Percentiles rank a stretch among this genome's conserved stretches.
Evolutionary conservation across 2,888 invertebrate species (phyloP).

Genomic region (Acrobasis consociella): DNA sequence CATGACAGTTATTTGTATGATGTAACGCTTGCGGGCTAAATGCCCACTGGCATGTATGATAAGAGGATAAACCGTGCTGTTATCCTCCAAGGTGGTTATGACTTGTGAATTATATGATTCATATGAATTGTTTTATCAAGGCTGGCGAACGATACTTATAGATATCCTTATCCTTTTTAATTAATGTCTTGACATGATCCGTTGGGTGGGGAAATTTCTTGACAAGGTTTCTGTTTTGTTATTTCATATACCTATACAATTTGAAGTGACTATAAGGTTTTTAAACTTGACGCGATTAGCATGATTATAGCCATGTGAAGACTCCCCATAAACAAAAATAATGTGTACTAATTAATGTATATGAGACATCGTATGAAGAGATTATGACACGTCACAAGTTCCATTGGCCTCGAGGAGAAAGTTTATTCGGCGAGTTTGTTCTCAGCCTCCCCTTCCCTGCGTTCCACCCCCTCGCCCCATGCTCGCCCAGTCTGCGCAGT

Average conservation of each 20-base stretch:
- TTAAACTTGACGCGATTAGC: too few relatives aligned
- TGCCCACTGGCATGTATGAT: neutral
- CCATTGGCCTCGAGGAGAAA: slow-evolving; percentile 61
- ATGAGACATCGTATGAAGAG: slow-evolving; percentile 37
- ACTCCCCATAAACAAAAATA: neutral
- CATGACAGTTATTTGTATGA: neutral
- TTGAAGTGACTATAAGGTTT: too few relatives aligned
- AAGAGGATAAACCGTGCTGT: slow-evolving; percentile 1
- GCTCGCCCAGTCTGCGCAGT: slow-evolving; percentile 53
- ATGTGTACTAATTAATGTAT: neutral
- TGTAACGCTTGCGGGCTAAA: neutral
- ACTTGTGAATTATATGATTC: too few relatives aligned
- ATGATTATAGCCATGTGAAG: neutral
- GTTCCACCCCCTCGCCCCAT: slow-evolving; percentile 24
- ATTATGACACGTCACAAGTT: slow-evolving; percentile 66
- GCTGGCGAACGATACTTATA: neutral
- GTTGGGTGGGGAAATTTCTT: too few relatives aligned
- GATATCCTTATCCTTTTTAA: neutral
- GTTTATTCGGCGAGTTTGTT: slow-evolving; percentile 57
- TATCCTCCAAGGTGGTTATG: neutral
- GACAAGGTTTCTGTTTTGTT: too few relatives aligned
- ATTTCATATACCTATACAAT: too few relatives aligned
- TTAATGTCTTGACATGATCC: too few relatives aligned
- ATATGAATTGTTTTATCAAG: slow-evolving; percentile 1
- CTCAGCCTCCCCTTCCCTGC: slow-evolving; percentile 33